Percentiles rank a stretch among this genome's conserved stretches.
phyloP scores from a whole-genome alignment of 2,797 vertebrate species.

The Myiotriccus ornatus region DNA sequence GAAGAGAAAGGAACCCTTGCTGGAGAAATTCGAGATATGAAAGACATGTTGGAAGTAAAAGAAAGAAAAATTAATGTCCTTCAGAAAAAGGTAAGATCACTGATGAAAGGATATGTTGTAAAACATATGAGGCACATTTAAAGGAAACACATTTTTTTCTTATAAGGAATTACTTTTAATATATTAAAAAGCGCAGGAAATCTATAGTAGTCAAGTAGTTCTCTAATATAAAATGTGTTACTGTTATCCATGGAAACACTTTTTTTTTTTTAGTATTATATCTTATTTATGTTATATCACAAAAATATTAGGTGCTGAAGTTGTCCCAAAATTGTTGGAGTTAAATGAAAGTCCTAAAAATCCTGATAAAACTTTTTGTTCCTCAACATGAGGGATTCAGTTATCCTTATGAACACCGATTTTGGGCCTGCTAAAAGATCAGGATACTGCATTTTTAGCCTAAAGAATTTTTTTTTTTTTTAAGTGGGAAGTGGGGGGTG shows the following conservation, averaged over 20 bases:
- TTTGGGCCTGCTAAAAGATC: neutral
- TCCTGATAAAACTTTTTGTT: neutral
- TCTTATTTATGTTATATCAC: neutral
- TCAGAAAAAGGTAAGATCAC: conserved; percentile 90
- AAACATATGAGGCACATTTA: neutral
- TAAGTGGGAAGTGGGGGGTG: rapidly evolving
- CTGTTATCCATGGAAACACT: neutral
- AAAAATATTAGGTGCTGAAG: neutral
- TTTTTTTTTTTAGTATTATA: neutral
- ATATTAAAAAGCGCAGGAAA: neutral
- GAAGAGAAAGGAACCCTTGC: conserved; percentile 98
- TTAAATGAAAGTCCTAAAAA: neutral
- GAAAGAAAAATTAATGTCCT: conserved; percentile 98
- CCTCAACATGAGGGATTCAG: neutral
- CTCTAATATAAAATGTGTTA: neutral
- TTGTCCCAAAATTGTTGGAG: neutral
- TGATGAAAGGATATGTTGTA: neutral
- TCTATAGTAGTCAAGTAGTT: neutral
- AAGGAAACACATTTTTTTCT: neutral
- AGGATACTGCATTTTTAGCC: neutral
- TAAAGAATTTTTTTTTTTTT: neutral
- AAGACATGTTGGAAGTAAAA: conserved; percentile 99
- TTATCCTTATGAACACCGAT: neutral
- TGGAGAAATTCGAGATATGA: conserved; percentile 98
- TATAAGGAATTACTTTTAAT: neutral